phyloP scores from a whole-genome alignment of 1,140 invertebrate genomes.

The Heliothis subflexa region DNA sequence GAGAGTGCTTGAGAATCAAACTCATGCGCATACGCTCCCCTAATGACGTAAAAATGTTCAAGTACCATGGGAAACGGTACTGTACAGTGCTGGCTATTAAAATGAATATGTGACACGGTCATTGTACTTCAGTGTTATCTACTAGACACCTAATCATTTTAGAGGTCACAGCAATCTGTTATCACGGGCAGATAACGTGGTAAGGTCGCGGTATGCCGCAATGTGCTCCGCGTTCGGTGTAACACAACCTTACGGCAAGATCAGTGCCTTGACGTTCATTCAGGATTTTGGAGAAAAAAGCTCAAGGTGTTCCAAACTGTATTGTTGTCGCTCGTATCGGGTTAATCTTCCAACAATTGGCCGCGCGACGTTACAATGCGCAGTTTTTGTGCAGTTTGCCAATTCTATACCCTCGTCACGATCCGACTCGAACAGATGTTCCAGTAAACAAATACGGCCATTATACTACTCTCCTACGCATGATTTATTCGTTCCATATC shows the following conservation, averaged over 20 bases:
- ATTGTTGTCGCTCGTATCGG: conserved; percentile 74
- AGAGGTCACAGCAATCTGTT: conserved; percentile 81
- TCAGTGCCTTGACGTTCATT: conserved; percentile 53
- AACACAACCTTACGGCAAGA: conserved; percentile 29
- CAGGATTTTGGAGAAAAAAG: conserved; percentile 63
- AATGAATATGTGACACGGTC: conserved; percentile 68
- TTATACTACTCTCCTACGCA: conserved; percentile 77
- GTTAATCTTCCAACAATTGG: conserved; percentile 83
- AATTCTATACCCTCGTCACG: conserved; percentile 65
- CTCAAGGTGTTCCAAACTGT: conserved; percentile 77
- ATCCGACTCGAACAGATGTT: conserved; percentile 75
- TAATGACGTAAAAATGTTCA: conserved; percentile 54
- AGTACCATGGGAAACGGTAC: conserved; percentile 59
- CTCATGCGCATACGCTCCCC: conserved; percentile 48
- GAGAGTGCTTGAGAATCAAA: conserved; percentile 68
- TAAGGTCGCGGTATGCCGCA: conserved; percentile 78
- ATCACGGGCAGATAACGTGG: conserved; percentile 73
- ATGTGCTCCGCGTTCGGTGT: conserved; percentile 55
- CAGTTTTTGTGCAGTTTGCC: conserved; percentile 67
- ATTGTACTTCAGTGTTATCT: conserved; percentile 79
- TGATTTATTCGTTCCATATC: conserved; percentile 74
- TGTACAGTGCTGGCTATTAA: conserved; percentile 23
- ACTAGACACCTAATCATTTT: conserved; percentile 76
- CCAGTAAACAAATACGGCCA: conserved; percentile 75
- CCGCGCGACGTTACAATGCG: conserved; percentile 70